Evolutionary conservation across 2,797 vertebrate species (phyloP).

Genomic region (Geotrypetes seraphini): DNA sequence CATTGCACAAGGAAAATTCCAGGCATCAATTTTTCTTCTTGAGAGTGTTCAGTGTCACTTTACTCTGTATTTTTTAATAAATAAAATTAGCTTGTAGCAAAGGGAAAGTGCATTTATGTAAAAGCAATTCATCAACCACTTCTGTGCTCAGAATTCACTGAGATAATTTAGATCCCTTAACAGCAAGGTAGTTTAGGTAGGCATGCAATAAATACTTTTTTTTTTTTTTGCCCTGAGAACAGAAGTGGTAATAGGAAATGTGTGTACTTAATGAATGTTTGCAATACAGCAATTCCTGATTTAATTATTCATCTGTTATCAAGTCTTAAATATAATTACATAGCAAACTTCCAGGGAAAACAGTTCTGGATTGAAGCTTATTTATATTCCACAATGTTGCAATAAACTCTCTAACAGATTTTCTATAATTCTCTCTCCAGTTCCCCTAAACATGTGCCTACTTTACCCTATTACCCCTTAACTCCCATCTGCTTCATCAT

Average conservation of each 20-base stretch:
- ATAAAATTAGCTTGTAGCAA: slow-evolving; percentile 59
- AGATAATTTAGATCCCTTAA: slow-evolving; percentile 73
- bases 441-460: no score
- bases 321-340: slow-evolving; percentile 61
- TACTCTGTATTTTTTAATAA: slow-evolving; percentile 24
- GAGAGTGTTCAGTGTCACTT: slow-evolving; percentile 45
- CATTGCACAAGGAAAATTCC: slow-evolving; percentile 53
- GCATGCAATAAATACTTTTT: slow-evolving; percentile 28
- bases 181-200: slow-evolving; percentile 64
- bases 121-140: slow-evolving; percentile 71
- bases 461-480: no score
- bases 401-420: no score
- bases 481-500: no score
- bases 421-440: no score
- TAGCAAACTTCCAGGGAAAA: slow-evolving; percentile 42
- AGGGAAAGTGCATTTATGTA: slow-evolving; percentile 63
- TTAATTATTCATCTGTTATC: slow-evolving; percentile 67
- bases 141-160: slow-evolving; percentile 67
- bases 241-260: slow-evolving; percentile 56
- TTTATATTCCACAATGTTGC: no score
- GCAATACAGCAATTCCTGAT: slow-evolving; percentile 61
- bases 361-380: slow-evolving; percentile 13
- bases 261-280: slow-evolving; percentile 58
- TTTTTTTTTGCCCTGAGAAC: slow-evolving; percentile 25
- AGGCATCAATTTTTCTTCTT: slow-evolving; percentile 59